Conservation (phyloP, 92 coral and sea anemone species). For the Phenganax marumi region DNA sequence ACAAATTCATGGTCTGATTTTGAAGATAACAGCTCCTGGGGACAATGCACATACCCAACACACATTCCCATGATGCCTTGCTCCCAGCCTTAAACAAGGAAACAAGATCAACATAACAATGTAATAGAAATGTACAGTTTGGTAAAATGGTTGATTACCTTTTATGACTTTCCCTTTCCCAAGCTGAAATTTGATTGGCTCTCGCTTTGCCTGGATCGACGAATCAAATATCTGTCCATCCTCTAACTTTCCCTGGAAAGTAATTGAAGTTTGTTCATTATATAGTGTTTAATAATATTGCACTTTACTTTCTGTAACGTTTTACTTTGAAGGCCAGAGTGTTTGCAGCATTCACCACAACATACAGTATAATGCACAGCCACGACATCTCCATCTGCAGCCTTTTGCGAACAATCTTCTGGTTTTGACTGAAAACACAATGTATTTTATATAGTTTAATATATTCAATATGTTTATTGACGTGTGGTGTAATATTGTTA, state of each 20-base stretch:
- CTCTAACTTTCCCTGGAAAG: constrained; percentile 71
- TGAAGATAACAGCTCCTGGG: neutral
- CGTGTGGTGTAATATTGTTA: no score
- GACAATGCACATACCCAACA: constrained; percentile 64
- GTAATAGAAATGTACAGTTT: neutral
- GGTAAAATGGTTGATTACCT: constrained; percentile 57
- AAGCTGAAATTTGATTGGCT: constrained; percentile 82
- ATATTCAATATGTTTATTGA: neutral
- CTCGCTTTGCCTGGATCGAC: constrained; percentile 69
- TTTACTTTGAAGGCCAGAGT: no score
- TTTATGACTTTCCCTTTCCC: constrained; percentile 91
- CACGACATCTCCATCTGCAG: constrained; percentile 75
- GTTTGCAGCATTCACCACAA: neutral
- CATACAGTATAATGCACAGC: constrained; percentile 93
- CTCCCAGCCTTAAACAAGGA: constrained; percentile 77
- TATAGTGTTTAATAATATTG: neutral
- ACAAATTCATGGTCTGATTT: neutral
- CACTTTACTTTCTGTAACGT: no score
- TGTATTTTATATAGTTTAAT: neutral
- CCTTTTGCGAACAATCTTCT: constrained; percentile 71
- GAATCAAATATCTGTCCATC: constrained; percentile 90
- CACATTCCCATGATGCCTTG: constrained; percentile 96
- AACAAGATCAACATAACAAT: neutral
- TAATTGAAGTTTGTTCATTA: neutral
- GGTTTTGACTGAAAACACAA: constrained; percentile 71